Conservation (phyloP, 2,797 vertebrate genomes). For the Acanthurus tractus region DNA sequence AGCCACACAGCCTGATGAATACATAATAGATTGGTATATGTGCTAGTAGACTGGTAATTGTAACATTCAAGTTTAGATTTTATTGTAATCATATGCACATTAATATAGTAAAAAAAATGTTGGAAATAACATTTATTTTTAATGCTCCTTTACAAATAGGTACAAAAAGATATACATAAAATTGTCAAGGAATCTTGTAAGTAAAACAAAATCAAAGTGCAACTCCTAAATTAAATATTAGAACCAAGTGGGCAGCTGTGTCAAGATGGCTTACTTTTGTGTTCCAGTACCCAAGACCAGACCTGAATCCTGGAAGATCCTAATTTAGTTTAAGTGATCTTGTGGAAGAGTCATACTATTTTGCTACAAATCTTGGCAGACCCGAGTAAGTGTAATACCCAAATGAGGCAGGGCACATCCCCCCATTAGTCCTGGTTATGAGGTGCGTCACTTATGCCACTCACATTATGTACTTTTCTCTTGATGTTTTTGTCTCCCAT, state of each 20-base stretch:
- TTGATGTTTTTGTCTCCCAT: neutral
- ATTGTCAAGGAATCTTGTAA: too few relatives aligned
- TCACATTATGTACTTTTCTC: too few relatives aligned
- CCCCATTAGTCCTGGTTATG: neutral
- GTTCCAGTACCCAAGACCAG: neutral
- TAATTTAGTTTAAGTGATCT: neutral
- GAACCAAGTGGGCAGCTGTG: neutral
- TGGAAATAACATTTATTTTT: too few relatives aligned
- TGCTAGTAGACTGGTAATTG: slow-evolving; percentile 12
- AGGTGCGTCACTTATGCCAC: too few relatives aligned
- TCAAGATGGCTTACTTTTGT: neutral
- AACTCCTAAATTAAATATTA: neutral
- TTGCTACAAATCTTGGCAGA: neutral
- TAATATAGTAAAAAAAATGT: too few relatives aligned
- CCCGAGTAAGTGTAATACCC: neutral
- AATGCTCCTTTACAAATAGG: too few relatives aligned
- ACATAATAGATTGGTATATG: slow-evolving; percentile 35
- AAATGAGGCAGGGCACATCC: neutral
- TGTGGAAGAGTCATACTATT: neutral
- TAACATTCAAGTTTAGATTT: neutral
- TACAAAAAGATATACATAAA: neutral
- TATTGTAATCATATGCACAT: neutral
- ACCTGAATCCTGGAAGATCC: neutral
- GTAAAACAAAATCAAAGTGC: too few relatives aligned
- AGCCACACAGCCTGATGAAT: slow-evolving; percentile 65